phyloP scores from a whole-genome alignment of 2,113 vertebrate genomes.

The Tenebrosternarchus preto region DNA sequence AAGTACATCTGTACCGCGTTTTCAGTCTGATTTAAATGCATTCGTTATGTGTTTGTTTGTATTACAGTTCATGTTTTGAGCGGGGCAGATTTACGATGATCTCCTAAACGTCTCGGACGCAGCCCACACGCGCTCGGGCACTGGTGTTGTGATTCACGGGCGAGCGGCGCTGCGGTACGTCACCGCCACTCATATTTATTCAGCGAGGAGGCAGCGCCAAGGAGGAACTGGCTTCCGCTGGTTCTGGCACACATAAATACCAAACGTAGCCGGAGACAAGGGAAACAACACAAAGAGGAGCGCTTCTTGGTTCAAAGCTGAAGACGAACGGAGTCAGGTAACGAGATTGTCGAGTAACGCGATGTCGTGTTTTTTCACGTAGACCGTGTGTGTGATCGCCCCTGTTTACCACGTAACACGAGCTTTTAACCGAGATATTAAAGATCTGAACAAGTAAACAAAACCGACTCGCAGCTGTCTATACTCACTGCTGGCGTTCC shows the following conservation, averaged over 20 bases:
- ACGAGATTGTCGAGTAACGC: background rate
- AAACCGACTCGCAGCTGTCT: slow-evolving; percentile 34
- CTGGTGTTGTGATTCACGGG: no score
- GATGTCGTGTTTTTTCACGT: background rate
- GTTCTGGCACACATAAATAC: slow-evolving; percentile 77
- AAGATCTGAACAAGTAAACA: slow-evolving; percentile 41
- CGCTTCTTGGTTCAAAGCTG: slow-evolving; percentile 59
- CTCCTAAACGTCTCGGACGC: no score
- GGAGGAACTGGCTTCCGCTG: slow-evolving; percentile 79
- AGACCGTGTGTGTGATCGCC: background rate
- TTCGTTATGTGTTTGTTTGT: no score
- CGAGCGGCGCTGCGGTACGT: slow-evolving; percentile 30
- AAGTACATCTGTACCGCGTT: no score
- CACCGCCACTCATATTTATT: slow-evolving; percentile 66
- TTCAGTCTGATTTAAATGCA: no score
- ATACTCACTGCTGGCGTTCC: background rate
- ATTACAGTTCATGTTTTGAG: no score
- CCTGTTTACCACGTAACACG: background rate
- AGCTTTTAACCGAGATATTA: no score
- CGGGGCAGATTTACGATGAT: no score
- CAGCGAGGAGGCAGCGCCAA: slow-evolving; percentile 68
- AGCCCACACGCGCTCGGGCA: no score
- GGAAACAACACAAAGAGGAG: slow-evolving; percentile 67
- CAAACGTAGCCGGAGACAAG: slow-evolving; percentile 67
- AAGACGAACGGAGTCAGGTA: slow-evolving; percentile 77